phyloP scores from a whole-genome alignment of 1,140 invertebrate species.

The Olivierus martensii region DNA sequence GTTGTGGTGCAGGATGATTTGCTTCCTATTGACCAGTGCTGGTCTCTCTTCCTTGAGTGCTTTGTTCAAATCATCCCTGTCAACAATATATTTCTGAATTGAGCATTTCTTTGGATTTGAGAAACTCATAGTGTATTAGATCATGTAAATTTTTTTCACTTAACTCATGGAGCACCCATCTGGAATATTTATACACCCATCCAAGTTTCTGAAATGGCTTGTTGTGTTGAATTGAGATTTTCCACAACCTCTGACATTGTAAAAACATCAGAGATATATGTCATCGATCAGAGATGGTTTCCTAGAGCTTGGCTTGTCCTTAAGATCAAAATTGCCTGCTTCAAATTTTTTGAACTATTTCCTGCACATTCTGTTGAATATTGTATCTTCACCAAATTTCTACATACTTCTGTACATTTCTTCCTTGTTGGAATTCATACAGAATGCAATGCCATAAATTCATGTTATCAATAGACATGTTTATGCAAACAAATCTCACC shows the following conservation, averaged over 20 bases:
- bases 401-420: not conserved
- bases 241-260: not conserved
- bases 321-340: not conserved
- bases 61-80: too few relatives aligned
- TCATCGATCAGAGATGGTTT: not conserved
- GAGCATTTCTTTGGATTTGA: too few relatives aligned
- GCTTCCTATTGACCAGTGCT: too few relatives aligned
- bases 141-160: not conserved
- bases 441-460: not conserved
- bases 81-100: too few relatives aligned
- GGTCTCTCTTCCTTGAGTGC: too few relatives aligned
- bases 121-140: too few relatives aligned
- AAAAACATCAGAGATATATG: not conserved
- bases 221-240: not conserved
- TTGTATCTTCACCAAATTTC: slow-evolving; percentile 9
- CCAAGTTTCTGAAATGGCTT: not conserved
- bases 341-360: slow-evolving; percentile 1
- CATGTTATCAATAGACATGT: too few relatives aligned
- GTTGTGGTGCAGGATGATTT: too few relatives aligned
- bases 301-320: not conserved
- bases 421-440: not conserved
- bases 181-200: not conserved
- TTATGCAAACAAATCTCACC: too few relatives aligned
- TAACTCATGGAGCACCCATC: slow-evolving; percentile 1
- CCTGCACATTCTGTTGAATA: not conserved